Base-by-base conservation (phyloP, 2,797 vertebrate genomes). In the Triplophysa yarkandensis region DNA sequence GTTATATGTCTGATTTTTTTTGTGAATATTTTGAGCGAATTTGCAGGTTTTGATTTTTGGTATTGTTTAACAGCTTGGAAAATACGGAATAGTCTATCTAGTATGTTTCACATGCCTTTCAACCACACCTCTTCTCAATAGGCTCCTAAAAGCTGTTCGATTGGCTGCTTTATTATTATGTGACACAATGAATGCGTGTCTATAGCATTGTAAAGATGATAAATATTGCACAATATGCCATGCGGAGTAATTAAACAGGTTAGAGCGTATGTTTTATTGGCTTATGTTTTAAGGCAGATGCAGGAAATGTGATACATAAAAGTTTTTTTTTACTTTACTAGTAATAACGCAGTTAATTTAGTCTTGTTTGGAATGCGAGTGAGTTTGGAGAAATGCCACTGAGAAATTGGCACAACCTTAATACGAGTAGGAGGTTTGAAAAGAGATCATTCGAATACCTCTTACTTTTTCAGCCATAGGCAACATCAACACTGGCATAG, bases 371-470 rank as follows among this genome's bases (percentile, higher is more conserved):
- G 21, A 63, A 39, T 79, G 68, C 74, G 60, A 80, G 46, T 71
- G 48, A 41, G 72, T 60, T 41, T 77, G 43, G 70, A 50, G 64
- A 78, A 58, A 69, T 60, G 63, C 41, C 14, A 6, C 14, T 39
- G 32, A 65, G 55, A 71, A 39, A 28, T 73, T 60, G 46, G 46
- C 68, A 64, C 19, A 10, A 32, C 23, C 10, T 44, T 25, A 21
- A 28, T 32, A 63, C 68, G 60, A 75, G 48, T 63, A 44, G 61
- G 60, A 79, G 52, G 80, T 46, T 60, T 39, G 52, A 78, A 64
- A 77, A 61, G 55, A 66, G 75, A 72, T 70, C 6, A 55, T 65
- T 57, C 76, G 62, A 74, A 81, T 72, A 63, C 21, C n/a, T 74
- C 52, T 52, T 28, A 64, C 64, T 62, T 75, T 39, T 74, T 54